Conservation (phyloP, 2,113 vertebrate species). For the Gyps fulvus region DNA sequence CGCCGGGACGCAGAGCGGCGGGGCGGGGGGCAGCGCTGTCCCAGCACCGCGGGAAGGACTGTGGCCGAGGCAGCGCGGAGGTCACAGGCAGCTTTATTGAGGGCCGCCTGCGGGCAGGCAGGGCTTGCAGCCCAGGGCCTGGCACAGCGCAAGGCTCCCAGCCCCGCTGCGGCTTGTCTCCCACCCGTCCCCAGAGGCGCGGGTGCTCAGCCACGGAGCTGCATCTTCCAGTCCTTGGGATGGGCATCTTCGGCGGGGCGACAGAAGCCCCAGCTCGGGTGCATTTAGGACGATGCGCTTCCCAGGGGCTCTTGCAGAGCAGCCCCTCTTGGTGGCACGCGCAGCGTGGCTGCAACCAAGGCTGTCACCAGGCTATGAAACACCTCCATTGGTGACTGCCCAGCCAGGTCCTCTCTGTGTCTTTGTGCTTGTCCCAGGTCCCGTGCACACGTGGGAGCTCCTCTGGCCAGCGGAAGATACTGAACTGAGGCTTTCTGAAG, state of each 20-base stretch:
- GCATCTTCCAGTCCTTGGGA: neutral
- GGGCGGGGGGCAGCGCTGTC: neutral
- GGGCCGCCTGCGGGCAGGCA: neutral
- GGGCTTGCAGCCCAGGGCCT: neutral
- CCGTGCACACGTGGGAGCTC: accelerated
- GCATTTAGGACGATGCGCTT: accelerated
- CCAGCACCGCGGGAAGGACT: neutral
- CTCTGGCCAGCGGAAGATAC: neutral
- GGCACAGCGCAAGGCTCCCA: neutral
- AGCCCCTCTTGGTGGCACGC: accelerated
- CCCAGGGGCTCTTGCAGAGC: neutral
- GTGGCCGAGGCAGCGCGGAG: neutral
- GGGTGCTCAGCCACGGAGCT: accelerated
- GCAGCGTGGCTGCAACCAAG: accelerated
- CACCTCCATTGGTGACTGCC: accelerated
- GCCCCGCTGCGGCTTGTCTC: neutral
- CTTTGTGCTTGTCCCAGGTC: neutral
- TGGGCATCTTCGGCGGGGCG: accelerated
- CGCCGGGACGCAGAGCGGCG: neutral
- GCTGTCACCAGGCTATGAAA: neutral
- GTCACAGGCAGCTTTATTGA: neutral
- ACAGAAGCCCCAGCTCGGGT: neutral
- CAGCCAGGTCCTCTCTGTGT: neutral
- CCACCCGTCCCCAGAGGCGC: accelerated
- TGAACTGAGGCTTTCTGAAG: accelerated